Conservation (phyloP, 2,888 invertebrate species). For the Epirrita christyi region DNA sequence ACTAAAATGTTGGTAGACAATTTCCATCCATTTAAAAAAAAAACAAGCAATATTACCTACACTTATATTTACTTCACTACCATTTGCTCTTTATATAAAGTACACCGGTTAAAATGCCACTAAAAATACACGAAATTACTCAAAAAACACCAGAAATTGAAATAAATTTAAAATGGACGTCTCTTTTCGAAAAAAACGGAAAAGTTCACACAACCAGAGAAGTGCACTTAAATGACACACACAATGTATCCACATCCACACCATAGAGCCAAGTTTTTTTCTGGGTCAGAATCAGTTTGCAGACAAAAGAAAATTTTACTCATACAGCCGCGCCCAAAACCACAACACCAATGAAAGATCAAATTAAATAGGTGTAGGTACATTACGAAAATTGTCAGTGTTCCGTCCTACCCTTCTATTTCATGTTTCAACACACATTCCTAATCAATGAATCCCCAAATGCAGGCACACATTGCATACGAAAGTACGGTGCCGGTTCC, state of each 20-base stretch:
- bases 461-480: slow-evolving; percentile 40
- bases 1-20: too few relatives aligned
- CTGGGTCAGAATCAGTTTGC: background rate
- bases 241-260: slow-evolving; percentile 1
- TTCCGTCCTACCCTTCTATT: too few relatives aligned
- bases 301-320: slow-evolving; percentile 3
- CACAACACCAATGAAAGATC: slow-evolving; percentile 5
- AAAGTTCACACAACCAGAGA: slow-evolving; percentile 11
- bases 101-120: too few relatives aligned
- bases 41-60: too few relatives aligned
- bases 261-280: background rate
- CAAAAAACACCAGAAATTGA: too few relatives aligned
- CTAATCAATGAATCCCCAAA: slow-evolving; percentile 50
- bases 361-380: background rate
- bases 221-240: slow-evolving; percentile 5
- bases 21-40: too few relatives aligned
- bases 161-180: slow-evolving; percentile 29
- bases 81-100: too few relatives aligned
- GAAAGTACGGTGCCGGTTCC: slow-evolving; percentile 49
- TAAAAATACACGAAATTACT: too few relatives aligned
- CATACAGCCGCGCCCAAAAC: slow-evolving; percentile 19
- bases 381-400: slow-evolving; percentile 4
- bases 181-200: too few relatives aligned
- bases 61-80: too few relatives aligned
- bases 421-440: slow-evolving; percentile 35